Conservation (phyloP, 2,888 invertebrate genomes). For the Synergus laeviventris region DNA sequence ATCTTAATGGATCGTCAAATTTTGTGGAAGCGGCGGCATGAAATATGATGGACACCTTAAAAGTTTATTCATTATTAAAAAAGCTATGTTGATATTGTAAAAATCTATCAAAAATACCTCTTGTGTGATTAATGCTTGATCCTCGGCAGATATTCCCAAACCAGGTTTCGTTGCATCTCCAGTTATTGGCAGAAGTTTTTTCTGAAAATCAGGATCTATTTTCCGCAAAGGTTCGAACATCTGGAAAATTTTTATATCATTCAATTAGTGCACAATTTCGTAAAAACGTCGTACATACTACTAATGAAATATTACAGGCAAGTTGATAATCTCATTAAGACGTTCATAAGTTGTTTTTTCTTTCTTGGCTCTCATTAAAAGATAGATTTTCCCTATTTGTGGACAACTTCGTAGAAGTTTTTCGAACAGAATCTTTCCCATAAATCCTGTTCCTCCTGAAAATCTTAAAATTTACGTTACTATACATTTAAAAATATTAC, state of each 20-base stretch:
- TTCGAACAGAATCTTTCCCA: slow-evolving; percentile 54
- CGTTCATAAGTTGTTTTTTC: slow-evolving; percentile 44
- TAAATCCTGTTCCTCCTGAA: slow-evolving; percentile 56
- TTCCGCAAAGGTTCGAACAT: slow-evolving; percentile 58
- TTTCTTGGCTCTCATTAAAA: slow-evolving; percentile 51
- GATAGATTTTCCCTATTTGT: slow-evolving; percentile 51
- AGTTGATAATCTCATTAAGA: slow-evolving; percentile 43
- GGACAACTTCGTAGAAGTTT: slow-evolving; percentile 54
- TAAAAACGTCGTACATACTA: too few species aligned
- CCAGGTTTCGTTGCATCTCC: slow-evolving; percentile 73
- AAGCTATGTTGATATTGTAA: background rate
- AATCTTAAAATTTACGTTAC: too few species aligned
- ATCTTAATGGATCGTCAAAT: background rate
- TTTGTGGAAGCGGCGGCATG: background rate
- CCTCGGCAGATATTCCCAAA: slow-evolving; percentile 71
- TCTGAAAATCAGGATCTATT: slow-evolving; percentile 65
- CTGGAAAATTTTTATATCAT: slow-evolving; percentile 48
- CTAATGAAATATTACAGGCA: slow-evolving; percentile 43
- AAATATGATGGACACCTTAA: background rate
- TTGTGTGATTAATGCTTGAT: slow-evolving; percentile 61
- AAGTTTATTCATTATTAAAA: background rate
- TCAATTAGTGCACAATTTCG: too few species aligned
- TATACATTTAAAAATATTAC: background rate
- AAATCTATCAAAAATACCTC: slow-evolving; percentile 41
- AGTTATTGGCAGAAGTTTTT: slow-evolving; percentile 72